phyloP scores from a whole-genome alignment of 2,888 invertebrate genomes.

The Sesia bembeciformis region DNA sequence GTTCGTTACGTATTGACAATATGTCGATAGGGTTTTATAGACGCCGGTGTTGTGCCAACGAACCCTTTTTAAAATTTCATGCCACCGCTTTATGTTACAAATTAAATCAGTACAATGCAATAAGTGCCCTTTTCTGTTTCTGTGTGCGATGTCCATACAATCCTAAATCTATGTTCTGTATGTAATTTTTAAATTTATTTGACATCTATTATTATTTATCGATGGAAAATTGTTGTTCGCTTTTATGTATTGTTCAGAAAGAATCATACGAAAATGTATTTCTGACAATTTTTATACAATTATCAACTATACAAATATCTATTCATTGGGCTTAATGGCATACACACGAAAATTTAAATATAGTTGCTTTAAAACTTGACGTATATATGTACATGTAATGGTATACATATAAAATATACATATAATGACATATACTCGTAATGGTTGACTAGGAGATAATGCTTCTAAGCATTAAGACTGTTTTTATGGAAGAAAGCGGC shows the following conservation, averaged over 20 bases:
- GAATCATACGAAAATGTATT: no score
- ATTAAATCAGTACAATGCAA: slow-evolving; percentile 58
- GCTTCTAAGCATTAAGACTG: no score
- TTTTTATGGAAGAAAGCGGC: no score
- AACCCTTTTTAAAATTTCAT: slow-evolving; percentile 66
- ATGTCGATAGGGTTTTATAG: slow-evolving; percentile 61
- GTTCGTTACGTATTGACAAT: slow-evolving; percentile 55
- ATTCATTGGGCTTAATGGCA: no score
- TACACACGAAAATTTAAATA: no score
- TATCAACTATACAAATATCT: no score
- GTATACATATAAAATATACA: no score
- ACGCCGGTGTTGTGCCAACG: slow-evolving; percentile 40
- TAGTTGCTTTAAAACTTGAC: no score
- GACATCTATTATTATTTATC: slow-evolving; percentile 20
- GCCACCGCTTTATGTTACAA: slow-evolving; percentile 57
- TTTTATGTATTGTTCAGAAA: background rate
- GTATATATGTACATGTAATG: no score
- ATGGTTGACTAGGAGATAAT: no score
- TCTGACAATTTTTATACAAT: no score
- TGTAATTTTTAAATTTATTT: slow-evolving; percentile 43
- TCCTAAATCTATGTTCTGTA: slow-evolving; percentile 35
- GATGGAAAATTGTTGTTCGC: background rate
- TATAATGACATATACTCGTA: no score
- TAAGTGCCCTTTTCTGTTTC: slow-evolving; percentile 30
- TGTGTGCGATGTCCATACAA: slow-evolving; percentile 19